phyloP scores from a whole-genome alignment of 2,113 vertebrate species.

The Rhizomys pruinosus region DNA sequence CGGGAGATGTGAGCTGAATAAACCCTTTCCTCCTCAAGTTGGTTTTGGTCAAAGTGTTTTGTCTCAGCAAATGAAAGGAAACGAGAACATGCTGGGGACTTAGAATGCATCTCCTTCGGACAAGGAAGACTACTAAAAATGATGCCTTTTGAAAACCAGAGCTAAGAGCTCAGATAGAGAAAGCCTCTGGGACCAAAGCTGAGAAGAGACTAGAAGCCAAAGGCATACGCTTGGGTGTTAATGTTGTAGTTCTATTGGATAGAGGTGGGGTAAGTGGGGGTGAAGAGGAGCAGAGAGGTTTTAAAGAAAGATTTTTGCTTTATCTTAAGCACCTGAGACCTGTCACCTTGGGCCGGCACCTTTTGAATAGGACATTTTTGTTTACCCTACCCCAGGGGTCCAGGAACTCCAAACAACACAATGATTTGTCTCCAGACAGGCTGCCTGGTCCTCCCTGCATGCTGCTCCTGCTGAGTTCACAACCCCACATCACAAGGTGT shows the following conservation, averaged over 20 bases:
- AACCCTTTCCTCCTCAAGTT: no score
- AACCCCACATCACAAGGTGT: neutral
- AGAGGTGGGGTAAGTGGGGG: rapidly evolving
- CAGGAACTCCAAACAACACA: neutral
- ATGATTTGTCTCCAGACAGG: neutral
- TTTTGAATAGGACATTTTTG: neutral
- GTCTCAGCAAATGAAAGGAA: no score
- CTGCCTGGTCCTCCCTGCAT: no score
- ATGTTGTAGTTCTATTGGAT: neutral
- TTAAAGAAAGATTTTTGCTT: neutral
- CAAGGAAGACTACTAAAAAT: neutral
- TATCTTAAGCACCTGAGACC: neutral
- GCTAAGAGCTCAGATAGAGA: neutral
- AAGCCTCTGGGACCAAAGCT: neutral
- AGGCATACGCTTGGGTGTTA: neutral
- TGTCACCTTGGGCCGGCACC: neutral
- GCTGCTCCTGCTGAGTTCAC: neutral
- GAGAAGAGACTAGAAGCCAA: neutral
- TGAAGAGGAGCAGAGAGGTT: neutral
- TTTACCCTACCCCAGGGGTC: neutral
- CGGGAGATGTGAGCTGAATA: no score
- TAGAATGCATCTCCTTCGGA: neutral
- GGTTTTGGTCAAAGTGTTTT: no score
- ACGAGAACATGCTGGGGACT: neutral
- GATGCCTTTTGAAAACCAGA: neutral